A percentile compares a stretch with the other conserved stretches of the same genome.
Conservation (phyloP, 2,113 vertebrate genomes). For the Nesoenas mayeri region DNA sequence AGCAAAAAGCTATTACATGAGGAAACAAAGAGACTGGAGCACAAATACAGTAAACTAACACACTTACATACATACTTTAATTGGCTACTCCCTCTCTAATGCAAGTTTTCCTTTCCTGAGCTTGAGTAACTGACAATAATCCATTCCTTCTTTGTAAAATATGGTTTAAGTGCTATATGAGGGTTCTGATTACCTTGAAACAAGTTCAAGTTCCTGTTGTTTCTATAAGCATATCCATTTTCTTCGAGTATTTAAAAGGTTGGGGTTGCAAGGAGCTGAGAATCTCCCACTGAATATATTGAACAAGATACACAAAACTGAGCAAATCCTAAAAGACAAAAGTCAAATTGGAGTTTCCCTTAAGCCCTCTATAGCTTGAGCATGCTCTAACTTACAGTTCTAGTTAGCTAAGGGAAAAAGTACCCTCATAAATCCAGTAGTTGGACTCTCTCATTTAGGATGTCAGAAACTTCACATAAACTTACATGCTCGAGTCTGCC, state of each 20-base stretch:
- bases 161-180: background rate
- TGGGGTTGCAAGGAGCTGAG: background rate
- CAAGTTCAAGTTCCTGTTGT: background rate
- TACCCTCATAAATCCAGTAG: accelerated
- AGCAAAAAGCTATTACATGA: background rate
- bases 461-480: background rate
- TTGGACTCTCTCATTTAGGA: background rate
- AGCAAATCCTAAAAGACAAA: background rate
- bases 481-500: background rate
- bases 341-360: background rate
- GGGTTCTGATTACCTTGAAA: background rate
- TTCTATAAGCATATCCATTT: background rate
- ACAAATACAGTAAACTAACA: background rate
- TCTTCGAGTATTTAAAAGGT: background rate
- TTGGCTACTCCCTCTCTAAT: background rate
- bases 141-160: background rate
- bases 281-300: background rate
- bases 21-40: background rate
- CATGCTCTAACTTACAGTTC: background rate
- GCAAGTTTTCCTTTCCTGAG: background rate
- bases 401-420: background rate
- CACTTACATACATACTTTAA: background rate
- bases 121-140: background rate
- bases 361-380: background rate
- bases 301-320: background rate